Percentiles rank a stretch among this genome's conserved stretches.
Conservation (phyloP, 2,888 invertebrate species). For the Panorpa germanica region DNA sequence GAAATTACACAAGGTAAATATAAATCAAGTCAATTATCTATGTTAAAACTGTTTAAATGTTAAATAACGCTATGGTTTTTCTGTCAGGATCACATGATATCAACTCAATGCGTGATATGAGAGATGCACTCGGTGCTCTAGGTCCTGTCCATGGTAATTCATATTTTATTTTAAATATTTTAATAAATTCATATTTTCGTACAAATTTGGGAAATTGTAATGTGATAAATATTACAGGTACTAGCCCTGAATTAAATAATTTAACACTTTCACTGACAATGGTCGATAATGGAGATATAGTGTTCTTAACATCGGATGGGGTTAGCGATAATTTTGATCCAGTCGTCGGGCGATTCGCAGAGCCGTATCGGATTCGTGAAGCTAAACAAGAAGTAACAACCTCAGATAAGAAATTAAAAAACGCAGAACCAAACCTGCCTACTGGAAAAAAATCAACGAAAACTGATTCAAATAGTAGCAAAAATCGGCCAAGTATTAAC, state of each 20-base stretch:
- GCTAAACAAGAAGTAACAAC: conserved; percentile 18
- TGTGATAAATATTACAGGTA: conserved; percentile 13
- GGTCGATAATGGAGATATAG: conserved; percentile 60
- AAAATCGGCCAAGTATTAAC: conserved; percentile 21
- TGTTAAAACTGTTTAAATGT: conserved; percentile 5
- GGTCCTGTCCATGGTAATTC: conserved; percentile 67
- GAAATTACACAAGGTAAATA: conserved; percentile 52
- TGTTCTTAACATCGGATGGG: conserved; percentile 78
- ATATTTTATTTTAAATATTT: not conserved
- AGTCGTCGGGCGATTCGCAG: conserved; percentile 73
- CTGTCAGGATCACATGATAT: conserved; percentile 61
- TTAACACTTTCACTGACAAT: conserved; percentile 69
- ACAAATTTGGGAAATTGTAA: too few relatives aligned
- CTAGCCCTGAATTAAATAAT: conserved; percentile 70
- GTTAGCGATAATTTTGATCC: conserved; percentile 84
- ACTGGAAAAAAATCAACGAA: conserved; percentile 8
- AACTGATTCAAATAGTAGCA: conserved; percentile 17
- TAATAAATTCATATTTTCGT: conserved; percentile 2
- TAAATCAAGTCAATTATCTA: conserved; percentile 6
- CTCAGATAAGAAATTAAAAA: conserved; percentile 12
- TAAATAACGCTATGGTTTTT: conserved; percentile 7
- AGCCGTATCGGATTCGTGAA: conserved; percentile 23
- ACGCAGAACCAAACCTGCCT: conserved; percentile 9
- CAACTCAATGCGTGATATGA: conserved; percentile 64
- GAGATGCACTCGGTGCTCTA: conserved; percentile 73